Percentiles rank a stretch among this genome's conserved stretches.
Conservation (phyloP, 92 coral and sea anemone species). For the Galaxea fascicularis region DNA sequence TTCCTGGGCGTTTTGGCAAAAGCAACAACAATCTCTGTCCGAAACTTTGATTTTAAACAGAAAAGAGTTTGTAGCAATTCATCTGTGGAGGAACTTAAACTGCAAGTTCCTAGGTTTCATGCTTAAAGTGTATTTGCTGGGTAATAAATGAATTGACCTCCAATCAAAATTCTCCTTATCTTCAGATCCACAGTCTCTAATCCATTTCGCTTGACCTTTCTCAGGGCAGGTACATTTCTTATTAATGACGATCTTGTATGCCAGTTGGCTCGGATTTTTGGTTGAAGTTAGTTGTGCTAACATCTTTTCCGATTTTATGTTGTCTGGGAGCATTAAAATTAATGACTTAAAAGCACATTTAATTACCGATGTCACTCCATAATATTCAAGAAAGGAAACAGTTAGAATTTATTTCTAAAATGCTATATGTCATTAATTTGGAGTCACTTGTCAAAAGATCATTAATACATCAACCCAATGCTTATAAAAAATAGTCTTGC, state of each 20-base stretch:
- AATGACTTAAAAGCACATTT: too few relatives aligned
- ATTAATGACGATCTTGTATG: not conserved
- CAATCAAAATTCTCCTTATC: not conserved
- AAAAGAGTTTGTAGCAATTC: too few relatives aligned
- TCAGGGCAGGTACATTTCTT: not conserved
- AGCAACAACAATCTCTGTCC: not conserved
- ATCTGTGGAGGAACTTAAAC: too few relatives aligned
- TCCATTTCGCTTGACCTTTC: constrained; percentile 6
- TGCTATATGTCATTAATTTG: too few relatives aligned
- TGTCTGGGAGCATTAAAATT: too few relatives aligned
- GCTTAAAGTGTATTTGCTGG: not conserved
- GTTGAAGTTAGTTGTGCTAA: not conserved
- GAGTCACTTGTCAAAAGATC: too few relatives aligned
- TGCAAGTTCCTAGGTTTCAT: not conserved
- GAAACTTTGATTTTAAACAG: constrained; percentile 21
- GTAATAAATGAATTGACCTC: not conserved
- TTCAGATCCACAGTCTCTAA: constrained; percentile 1
- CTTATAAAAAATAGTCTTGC: constrained; percentile 22
- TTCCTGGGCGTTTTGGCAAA: not conserved
- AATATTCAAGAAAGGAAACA: too few relatives aligned
- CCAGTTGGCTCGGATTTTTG: not conserved
- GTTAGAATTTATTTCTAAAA: too few relatives aligned
- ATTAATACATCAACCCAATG: too few relatives aligned
- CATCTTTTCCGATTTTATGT: not conserved
- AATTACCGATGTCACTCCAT: too few relatives aligned